These are phyloP conservation scores for Bovichtus variegatus DNA, from an alignment of 2,797 vertebrate species.

Conservation along the genomic window DNA sequence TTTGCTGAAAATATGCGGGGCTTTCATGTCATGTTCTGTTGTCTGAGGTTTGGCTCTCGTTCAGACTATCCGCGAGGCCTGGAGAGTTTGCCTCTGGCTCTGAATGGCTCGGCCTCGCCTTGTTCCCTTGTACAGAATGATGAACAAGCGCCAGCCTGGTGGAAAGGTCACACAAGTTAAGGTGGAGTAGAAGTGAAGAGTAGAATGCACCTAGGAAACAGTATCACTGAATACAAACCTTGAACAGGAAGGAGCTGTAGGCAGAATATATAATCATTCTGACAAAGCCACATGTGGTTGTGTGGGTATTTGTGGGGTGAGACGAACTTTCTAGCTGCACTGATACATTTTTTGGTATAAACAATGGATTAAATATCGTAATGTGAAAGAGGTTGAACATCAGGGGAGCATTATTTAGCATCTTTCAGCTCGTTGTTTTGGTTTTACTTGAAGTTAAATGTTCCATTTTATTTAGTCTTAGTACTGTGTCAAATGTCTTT, in stretches of 20 bases:
- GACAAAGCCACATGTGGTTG: slow-evolving; percentile 26
- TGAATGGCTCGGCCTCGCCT: slow-evolving; percentile 64
- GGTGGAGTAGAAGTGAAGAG: slow-evolving; percentile 57
- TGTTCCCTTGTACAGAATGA: slow-evolving; percentile 67
- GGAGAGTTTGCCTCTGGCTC: slow-evolving; percentile 64
- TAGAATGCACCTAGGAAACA: slow-evolving; percentile 53
- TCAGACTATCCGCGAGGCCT: slow-evolving; percentile 64
- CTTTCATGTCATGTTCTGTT: slow-evolving; percentile 75
- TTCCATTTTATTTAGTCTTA: too few species aligned
- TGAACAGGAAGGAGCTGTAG: slow-evolving; percentile 50
- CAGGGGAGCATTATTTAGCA: background rate
- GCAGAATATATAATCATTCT: slow-evolving; percentile 54
- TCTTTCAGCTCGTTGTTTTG: slow-evolving; percentile 24
- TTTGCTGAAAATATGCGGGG: slow-evolving; percentile 74
- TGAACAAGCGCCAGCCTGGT: slow-evolving; percentile 63
- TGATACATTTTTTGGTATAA: slow-evolving; percentile 9
- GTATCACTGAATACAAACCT: slow-evolving; percentile 53
- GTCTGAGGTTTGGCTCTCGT: slow-evolving; percentile 74
- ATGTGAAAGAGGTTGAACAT: background rate
- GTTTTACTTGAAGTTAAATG: background rate
- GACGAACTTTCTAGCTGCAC: slow-evolving; percentile 9
- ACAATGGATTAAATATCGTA: background rate
- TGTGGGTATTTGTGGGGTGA: slow-evolving; percentile 22
- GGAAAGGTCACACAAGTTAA: slow-evolving; percentile 73
- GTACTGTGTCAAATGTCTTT: too few species aligned